phyloP scores from a whole-genome alignment of 2,113 vertebrate species.

The Ginglymostoma cirratum region DNA sequence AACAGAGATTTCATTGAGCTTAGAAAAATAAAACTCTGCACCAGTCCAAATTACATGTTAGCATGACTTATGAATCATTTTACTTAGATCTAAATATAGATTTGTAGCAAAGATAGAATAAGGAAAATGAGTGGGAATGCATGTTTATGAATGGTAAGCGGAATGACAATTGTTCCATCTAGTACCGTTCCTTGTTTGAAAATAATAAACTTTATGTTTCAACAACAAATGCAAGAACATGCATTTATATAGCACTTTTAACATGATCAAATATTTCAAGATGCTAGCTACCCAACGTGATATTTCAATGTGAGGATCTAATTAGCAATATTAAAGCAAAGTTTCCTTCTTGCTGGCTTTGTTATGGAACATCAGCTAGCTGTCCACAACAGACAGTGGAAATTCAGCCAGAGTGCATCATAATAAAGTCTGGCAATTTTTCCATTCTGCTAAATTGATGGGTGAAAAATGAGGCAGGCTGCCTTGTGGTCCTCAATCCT shows the following conservation, averaged over 20 bases:
- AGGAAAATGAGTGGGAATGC: not conserved
- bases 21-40: not conserved
- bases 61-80: not conserved
- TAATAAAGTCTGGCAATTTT: not conserved
- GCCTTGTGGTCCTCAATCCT: not conserved
- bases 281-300: not conserved
- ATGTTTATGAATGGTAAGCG: not conserved
- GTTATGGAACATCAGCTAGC: not conserved
- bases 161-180: not conserved
- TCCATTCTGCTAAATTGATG: not conserved
- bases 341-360: not conserved
- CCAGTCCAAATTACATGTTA: not conserved
- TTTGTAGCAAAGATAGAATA: not conserved
- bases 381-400: not conserved
- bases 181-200: not conserved
- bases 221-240: not conserved
- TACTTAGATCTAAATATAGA: conserved; percentile 3
- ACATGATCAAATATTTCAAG: not conserved
- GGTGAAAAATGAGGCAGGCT: not conserved
- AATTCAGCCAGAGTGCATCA: not conserved
- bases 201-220: not conserved
- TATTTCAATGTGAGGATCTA: not conserved
- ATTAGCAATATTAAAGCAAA: not conserved
- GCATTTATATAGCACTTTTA: not conserved
- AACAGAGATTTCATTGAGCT: not conserved